A percentile compares a stretch with the other conserved stretches of the same genome.
Evolutionary conservation across 1,140 invertebrate species (phyloP).

Genomic region (Solen grandis): DNA sequence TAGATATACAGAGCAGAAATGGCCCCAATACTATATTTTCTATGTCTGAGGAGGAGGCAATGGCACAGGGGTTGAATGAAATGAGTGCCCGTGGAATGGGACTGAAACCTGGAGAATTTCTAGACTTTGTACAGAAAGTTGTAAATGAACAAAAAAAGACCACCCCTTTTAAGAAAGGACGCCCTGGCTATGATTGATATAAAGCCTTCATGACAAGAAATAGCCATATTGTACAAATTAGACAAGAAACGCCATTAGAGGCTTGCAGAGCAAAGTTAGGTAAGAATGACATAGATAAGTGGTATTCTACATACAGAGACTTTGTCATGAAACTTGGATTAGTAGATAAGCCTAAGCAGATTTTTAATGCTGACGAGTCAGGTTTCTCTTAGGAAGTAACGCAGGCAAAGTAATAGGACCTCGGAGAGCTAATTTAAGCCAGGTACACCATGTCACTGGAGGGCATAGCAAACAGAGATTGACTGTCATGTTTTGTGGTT

Average conservation of each 20-base stretch:
- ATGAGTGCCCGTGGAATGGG: conserved; percentile 46
- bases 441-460: conserved; percentile 22
- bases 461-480: conserved; percentile 14
- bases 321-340: conserved; percentile 16
- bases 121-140: conserved; percentile 26
- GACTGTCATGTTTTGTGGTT: too few relatives aligned
- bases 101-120: conserved; percentile 24
- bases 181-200: conserved; percentile 23
- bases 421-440: neutral
- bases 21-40: conserved; percentile 19
- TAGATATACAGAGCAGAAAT: conserved; percentile 3
- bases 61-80: conserved; percentile 23
- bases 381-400: conserved; percentile 45
- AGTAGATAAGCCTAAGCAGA: conserved; percentile 23
- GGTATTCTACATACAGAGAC: conserved; percentile 10
- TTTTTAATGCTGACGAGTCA: conserved; percentile 47
- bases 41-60: neutral
- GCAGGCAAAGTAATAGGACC: conserved; percentile 39
- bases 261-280: conserved; percentile 10
- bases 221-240: conserved; percentile 11
- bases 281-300: conserved; percentile 6
- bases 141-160: conserved; percentile 18
- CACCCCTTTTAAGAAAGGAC: conserved; percentile 16
- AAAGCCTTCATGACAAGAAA: conserved; percentile 16
- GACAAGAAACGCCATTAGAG: conserved; percentile 38